Base-by-base conservation (phyloP, 2,113 vertebrate species). In the Halichoerus grypus region DNA sequence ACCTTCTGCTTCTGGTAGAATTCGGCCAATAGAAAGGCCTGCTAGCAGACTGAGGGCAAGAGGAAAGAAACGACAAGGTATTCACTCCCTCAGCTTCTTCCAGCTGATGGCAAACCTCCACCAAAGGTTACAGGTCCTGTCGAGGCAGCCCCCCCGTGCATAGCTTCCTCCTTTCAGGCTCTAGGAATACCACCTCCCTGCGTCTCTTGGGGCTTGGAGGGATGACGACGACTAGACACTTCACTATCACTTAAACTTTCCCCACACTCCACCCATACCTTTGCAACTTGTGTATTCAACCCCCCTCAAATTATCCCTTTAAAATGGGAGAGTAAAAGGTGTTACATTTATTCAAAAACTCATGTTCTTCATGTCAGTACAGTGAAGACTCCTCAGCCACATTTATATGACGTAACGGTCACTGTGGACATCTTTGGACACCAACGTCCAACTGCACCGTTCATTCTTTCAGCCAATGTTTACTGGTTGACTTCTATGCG, bases 81-180 rank as follows among this genome's bases (percentile, higher is more conserved):
- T 63, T 15, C 71, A n/a, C 71, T 11, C 26, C 67, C 67, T 69
- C 12, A 4, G 18, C 49, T 57, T 57, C 51, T 77, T 71, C 79
- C 74, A 63, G 46, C 16, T 4, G 26, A 28, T 63, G 59, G 46
- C 31, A 33, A 67, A 81, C 55, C 21, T 81, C 26, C 46, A 26
- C 8, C 1, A 1, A n/a, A 61, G n/a, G 13, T 12, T 8, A 9
- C n/a, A 55, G 19, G 15, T 13, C 74, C 69, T 21, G 13, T 36
- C 21, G 3, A n/a, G 46, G 22, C 18, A 11, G 16, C n/a, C 65
- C 31, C 31, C 28, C 24, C 12, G 33, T 1, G 4, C 0, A 0
- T 4, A 65, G 15, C 65, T 2, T 18, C 55, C 57, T 51, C 80
- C 28, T 31, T 71, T 72, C 15, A 0, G 19, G 46, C 76, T 39